A percentile compares a stretch with the other conserved stretches of the same genome.
Conservation (phyloP, 2,888 invertebrate species). For the Peribatodes rhomboidaria region DNA sequence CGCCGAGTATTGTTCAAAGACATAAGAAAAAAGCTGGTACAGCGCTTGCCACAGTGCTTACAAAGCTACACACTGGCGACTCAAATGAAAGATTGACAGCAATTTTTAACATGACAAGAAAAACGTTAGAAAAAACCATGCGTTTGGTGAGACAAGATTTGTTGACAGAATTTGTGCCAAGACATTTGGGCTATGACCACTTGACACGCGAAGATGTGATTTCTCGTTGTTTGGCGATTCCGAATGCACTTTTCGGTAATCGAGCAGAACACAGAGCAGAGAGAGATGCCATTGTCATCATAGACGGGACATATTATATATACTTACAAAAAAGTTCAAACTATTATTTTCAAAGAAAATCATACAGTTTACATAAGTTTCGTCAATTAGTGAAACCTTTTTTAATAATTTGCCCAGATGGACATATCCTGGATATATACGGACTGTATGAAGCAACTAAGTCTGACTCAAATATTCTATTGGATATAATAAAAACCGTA, state of each 20-base stretch:
- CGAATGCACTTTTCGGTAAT: conserved; percentile 1
- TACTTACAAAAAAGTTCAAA: no score
- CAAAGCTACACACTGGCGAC: conserved; percentile 10
- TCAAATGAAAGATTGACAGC: conserved; percentile 9
- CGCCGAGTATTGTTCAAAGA: conserved; percentile 2
- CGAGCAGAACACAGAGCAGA: background rate
- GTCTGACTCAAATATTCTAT: no score
- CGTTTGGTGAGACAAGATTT: background rate
- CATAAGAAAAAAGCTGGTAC: conserved; percentile 7
- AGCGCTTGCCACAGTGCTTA: conserved; percentile 13
- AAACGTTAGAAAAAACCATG: conserved; percentile 4
- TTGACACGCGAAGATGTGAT: background rate
- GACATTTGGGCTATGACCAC: conserved; percentile 1
- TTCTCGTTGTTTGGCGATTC: background rate
- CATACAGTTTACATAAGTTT: no score
- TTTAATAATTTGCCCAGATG: no score
- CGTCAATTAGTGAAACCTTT: no score
- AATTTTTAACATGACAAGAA: conserved; percentile 9
- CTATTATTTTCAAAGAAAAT: no score
- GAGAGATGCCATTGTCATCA: no score
- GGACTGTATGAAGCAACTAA: no score
- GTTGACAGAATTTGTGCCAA: background rate
- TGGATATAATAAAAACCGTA: no score
- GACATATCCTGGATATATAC: no score
- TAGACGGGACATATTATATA: no score